Evolutionary conservation across 2,888 invertebrate genomes (phyloP), one percentile per base, ranked within the genome.

Genomic region (Crocallis elinguaria): DNA sequence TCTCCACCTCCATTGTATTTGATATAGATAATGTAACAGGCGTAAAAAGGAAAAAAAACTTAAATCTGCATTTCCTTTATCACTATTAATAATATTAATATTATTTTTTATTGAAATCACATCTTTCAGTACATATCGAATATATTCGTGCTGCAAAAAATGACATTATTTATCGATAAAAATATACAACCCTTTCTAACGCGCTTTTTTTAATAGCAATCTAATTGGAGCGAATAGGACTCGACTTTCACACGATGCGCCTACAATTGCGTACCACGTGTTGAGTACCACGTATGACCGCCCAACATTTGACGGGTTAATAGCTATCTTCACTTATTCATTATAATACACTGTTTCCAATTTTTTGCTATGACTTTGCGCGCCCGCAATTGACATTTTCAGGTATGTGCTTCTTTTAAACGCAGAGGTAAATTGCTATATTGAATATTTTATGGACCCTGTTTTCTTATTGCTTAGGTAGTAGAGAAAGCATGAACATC

Each of bases 181-280:
- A 55, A 33, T 50, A 41, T 11, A 17, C 79, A 73, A 60, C 75
- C 70, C 57, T 77, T 75, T 75, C 75, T 76, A 77, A 77, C 67
- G 63, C 70, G 66, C 48, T 65, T 76, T 75, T 77, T 75, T 79
- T 82, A 85, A 87, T 85, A 77, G 71, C 69, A 62, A 78, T 77
- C 73, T 82, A 84, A 84, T 85, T 82, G 80, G 86, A 87, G 86
- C 81, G 78, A 75, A 73, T 71, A 75, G 78, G 79, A 78, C 79
- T 72, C 66, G 58, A 86, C 86, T 87, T 89, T 89, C 89, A 88
- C 90, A 90, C 89, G 62, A 56, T 67, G 73, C 75, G 73, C 75
- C 72, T 73, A 71, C 75, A 69, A 62, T 71, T 70, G 66, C 66
- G 66, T 64, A 69, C n/a, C n/a, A n/a, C n/a, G n/a, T n/a, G n/a